Evolutionary conservation across 1,140 invertebrate species (phyloP).

Genomic region (Hestina assimilis): DNA sequence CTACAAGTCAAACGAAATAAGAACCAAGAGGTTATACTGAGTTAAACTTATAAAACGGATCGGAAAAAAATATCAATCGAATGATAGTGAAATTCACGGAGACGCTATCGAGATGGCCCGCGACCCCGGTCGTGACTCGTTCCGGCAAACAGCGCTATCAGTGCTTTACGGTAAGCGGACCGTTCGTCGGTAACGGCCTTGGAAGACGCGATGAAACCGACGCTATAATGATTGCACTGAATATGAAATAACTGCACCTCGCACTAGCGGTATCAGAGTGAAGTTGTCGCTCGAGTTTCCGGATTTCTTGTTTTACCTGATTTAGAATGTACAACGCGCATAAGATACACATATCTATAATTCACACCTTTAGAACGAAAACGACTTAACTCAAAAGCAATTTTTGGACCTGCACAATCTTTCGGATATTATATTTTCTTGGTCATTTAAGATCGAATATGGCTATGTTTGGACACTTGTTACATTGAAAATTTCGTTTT

Average conservation of each 20-base stretch:
- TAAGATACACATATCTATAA: no score
- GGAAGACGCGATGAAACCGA: slow-evolving; percentile 16
- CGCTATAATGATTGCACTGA: slow-evolving; percentile 25
- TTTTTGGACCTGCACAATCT: no score
- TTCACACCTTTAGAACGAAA: no score
- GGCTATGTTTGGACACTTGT: no score
- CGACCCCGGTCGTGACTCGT: slow-evolving; percentile 45
- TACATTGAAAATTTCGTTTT: no score
- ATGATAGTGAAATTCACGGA: slow-evolving; percentile 4
- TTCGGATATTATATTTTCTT: no score
- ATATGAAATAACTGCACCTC: slow-evolving; percentile 13
- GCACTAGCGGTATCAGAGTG: slow-evolving; percentile 4
- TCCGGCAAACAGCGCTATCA: slow-evolving; percentile 33
- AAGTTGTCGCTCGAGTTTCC: neutral
- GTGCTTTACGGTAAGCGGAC: slow-evolving; percentile 46
- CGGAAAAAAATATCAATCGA: neutral
- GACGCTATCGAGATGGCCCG: slow-evolving; percentile 20
- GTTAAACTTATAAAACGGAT: no score
- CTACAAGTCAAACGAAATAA: no score
- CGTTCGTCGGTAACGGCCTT: slow-evolving; percentile 40
- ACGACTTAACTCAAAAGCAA: no score
- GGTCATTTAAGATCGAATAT: no score
- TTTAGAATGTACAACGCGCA: no score
- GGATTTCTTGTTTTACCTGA: neutral
- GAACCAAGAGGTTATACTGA: no score